phyloP scores from a whole-genome alignment of 2,888 invertebrate genomes.

The Empis livida region DNA sequence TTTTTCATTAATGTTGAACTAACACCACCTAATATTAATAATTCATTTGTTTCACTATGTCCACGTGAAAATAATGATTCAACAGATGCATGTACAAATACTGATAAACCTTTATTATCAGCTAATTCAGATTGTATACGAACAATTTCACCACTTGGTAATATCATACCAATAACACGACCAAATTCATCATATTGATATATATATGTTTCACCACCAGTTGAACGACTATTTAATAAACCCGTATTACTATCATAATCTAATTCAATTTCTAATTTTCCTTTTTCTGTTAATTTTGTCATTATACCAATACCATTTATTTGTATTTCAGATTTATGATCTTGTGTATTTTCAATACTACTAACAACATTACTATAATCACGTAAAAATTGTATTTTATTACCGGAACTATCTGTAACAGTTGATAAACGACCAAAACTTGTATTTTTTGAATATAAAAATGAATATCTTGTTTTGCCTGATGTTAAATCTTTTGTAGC shows the following conservation, averaged over 20 bases:
- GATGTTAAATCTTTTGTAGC: slow-evolving; percentile 89
- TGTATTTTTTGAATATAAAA: slow-evolving; percentile 92
- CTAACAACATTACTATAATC: slow-evolving; percentile 89
- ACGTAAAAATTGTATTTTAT: slow-evolving; percentile 79
- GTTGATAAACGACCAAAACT: slow-evolving; percentile 88
- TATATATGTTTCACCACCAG: slow-evolving; percentile 75
- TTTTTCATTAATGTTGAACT: slow-evolving; percentile 56
- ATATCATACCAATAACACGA: slow-evolving; percentile 68
- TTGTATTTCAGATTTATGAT: slow-evolving; percentile 81
- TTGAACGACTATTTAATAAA: slow-evolving; percentile 70
- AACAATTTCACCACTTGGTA: slow-evolving; percentile 85
- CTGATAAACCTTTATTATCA: slow-evolving; percentile 60
- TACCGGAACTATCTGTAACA: slow-evolving; percentile 87
- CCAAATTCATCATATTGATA: slow-evolving; percentile 88
- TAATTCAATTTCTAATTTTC: slow-evolving; percentile 75
- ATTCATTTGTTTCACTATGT: slow-evolving; percentile 43
- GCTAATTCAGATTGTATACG: slow-evolving; percentile 66
- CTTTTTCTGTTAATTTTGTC: slow-evolving; percentile 76
- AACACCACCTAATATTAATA: slow-evolving; percentile 51
- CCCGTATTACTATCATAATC: slow-evolving; percentile 86
- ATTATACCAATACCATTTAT: slow-evolving; percentile 88
- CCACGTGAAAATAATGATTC: slow-evolving; percentile 42
- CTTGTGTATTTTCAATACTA: slow-evolving; percentile 88
- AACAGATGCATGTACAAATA: slow-evolving; percentile 52
- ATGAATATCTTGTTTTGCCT: slow-evolving; percentile 88